Percentiles rank a stretch among this genome's conserved stretches.
Evolutionary conservation across 2,113 vertebrate species (phyloP).

Genomic region (Chamaea fasciata): DNA sequence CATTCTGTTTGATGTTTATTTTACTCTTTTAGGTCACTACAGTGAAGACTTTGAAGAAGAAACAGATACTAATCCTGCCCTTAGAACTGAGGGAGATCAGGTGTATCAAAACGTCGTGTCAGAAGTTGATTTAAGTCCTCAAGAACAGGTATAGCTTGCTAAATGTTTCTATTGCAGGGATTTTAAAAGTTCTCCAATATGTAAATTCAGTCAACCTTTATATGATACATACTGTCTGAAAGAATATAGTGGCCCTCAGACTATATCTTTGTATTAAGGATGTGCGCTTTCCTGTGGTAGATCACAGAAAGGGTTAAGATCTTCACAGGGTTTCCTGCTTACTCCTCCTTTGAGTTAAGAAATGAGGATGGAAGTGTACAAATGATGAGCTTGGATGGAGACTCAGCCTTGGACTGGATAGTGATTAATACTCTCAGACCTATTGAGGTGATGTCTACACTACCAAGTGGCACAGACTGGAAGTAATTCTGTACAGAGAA

Average conservation of each 20-base stretch:
- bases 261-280: background rate
- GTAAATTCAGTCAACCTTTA: background rate
- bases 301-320: background rate
- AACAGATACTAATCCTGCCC: conserved; percentile 23
- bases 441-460: background rate
- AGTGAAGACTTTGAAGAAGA: conserved; percentile 92
- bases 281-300: background rate
- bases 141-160: conserved; percentile 25
- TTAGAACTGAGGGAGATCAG: conserved; percentile 39
- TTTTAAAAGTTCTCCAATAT: background rate
- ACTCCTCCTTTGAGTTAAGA: background rate
- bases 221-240: background rate
- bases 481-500: background rate
- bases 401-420: background rate
- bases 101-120: background rate
- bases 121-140: background rate
- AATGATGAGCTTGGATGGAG: background rate
- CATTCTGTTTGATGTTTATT: background rate
- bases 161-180: background rate
- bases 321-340: background rate
- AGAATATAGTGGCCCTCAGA: background rate
- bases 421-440: background rate
- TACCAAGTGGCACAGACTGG: background rate
- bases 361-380: background rate
- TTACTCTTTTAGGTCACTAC: conserved; percentile 72